These are phyloP conservation scores for Hydropsyche betteni DNA, from an alignment of 2,888 invertebrate genomes.

Conservation along the genomic window DNA sequence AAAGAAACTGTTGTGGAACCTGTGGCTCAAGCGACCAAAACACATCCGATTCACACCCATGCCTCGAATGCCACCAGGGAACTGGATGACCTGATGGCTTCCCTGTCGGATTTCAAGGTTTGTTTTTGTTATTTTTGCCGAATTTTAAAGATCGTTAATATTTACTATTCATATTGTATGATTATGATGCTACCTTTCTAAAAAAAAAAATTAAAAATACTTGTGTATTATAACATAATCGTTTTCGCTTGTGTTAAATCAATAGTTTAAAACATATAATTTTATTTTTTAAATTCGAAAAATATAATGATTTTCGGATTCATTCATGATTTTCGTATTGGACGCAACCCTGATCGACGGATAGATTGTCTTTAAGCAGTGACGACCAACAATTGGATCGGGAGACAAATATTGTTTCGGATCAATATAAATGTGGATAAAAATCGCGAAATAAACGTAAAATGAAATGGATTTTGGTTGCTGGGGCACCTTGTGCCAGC, in stretches of 20 bases:
- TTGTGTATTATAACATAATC: not conserved
- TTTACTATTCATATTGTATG: too few relatives aligned
- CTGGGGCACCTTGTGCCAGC: constrained; percentile 57
- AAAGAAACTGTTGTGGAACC: constrained; percentile 67
- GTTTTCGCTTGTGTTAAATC: too few relatives aligned
- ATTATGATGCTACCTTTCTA: too few relatives aligned
- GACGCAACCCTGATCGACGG: constrained; percentile 43
- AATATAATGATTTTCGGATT: too few relatives aligned
- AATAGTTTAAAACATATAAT: too few relatives aligned
- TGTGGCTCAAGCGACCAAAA: constrained; percentile 56
- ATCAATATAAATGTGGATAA: too few relatives aligned
- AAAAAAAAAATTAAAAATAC: not conserved
- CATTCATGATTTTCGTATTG: constrained; percentile 33
- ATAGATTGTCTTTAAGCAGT: not conserved
- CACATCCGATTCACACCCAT: constrained; percentile 58
- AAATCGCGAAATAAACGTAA: not conserved
- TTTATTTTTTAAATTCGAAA: too few relatives aligned
- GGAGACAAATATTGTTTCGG: too few relatives aligned
- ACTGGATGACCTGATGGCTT: constrained; percentile 95
- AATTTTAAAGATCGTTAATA: not conserved
- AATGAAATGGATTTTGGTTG: constrained; percentile 45
- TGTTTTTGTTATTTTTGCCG: constrained; percentile 52
- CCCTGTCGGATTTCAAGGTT: constrained; percentile 95
- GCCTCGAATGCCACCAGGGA: constrained; percentile 94
- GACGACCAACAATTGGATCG: not conserved